phyloP scores from a whole-genome alignment of 2,113 vertebrate genomes.

The Haemorhous mexicanus region DNA sequence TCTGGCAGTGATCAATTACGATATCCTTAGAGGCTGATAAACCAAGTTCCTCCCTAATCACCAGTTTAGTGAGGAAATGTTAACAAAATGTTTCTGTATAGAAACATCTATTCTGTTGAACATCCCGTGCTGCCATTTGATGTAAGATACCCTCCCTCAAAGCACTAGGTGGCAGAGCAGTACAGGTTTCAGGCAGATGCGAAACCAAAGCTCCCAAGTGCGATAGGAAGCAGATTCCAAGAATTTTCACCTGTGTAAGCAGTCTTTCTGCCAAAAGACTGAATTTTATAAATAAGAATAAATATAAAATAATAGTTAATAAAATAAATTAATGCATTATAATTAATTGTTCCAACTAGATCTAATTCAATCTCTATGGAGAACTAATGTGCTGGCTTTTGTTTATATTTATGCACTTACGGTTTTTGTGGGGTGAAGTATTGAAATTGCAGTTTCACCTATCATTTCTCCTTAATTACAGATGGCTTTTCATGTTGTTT shows the following conservation, averaged over 20 bases:
- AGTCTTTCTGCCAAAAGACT: background rate
- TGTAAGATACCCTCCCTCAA: background rate
- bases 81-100: background rate
- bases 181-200: background rate
- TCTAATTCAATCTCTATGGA: background rate
- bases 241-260: background rate
- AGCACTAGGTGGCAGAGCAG: constrained; percentile 44
- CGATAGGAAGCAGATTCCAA: background rate
- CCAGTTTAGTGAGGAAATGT: background rate
- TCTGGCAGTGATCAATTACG: background rate
- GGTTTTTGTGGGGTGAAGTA: background rate
- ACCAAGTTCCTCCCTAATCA: background rate
- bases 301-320: background rate
- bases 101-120: background rate
- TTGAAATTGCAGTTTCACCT: background rate
- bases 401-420: background rate
- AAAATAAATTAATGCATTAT: background rate
- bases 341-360: background rate
- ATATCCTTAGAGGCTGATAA: background rate
- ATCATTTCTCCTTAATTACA: background rate
- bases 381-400: background rate
- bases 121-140: too few relatives aligned
- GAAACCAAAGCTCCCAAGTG: background rate
- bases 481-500: background rate
- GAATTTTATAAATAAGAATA: background rate